These are phyloP conservation scores for Atethmia centrago DNA, from an alignment of 2,888 invertebrate species.

Conservation along the genomic window DNA sequence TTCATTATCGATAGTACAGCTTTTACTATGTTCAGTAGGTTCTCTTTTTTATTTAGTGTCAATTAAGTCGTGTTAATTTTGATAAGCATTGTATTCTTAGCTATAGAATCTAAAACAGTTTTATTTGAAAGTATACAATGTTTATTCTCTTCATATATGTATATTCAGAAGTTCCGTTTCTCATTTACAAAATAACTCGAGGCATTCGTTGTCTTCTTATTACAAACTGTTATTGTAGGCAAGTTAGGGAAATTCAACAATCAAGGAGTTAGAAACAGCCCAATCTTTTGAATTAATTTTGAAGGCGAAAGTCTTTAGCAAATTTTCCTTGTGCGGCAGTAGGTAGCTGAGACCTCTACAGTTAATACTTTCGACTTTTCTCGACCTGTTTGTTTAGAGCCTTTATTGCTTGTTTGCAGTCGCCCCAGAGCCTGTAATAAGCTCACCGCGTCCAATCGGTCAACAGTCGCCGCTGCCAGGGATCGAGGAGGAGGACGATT, in stretches of 20 bases:
- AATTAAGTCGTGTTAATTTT: background rate
- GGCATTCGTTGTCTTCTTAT: background rate
- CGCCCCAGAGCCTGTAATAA: constrained; percentile 89
- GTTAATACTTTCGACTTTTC: constrained; percentile 40
- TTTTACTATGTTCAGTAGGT: background rate
- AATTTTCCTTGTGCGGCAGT: constrained; percentile 65
- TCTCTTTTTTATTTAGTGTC: background rate
- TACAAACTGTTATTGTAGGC: constrained; percentile 45
- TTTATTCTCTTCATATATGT: background rate
- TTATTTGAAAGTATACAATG: background rate
- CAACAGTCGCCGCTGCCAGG: constrained; percentile 95
- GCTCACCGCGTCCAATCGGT: constrained; percentile 90
- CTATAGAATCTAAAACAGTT: background rate
- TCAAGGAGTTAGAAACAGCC: constrained; percentile 65
- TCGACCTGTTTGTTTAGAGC: constrained; percentile 70
- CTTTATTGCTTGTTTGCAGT: constrained; percentile 86
- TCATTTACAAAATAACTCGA: constrained; percentile 6
- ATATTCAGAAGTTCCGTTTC: constrained; percentile 10
- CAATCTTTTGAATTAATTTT: constrained; percentile 66
- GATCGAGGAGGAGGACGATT: constrained; percentile 95
- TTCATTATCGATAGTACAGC: background rate
- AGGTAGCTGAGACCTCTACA: constrained; percentile 54
- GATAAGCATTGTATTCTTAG: background rate
- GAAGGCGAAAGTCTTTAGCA: constrained; percentile 72
- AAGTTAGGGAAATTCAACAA: constrained; percentile 63